Conservation (phyloP, 1,140 invertebrate species). For the Brachionus rotundiformis region DNA sequence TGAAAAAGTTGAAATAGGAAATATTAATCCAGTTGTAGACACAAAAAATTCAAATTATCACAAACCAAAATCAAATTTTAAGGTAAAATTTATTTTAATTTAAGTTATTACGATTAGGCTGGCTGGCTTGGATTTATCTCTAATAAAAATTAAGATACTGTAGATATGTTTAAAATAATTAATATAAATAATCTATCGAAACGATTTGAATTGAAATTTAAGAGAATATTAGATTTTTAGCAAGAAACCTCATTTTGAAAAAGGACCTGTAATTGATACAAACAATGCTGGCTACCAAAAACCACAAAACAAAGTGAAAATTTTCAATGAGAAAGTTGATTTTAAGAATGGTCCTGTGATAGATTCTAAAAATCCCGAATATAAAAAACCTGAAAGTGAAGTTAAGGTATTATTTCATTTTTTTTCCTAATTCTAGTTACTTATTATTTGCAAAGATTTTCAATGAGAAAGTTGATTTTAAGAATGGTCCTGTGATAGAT, state of each 20-base stretch:
- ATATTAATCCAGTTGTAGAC: constrained; percentile 12
- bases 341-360: background rate
- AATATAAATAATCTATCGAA: background rate
- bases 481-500: background rate
- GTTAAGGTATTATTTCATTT: background rate
- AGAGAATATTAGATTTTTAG: constrained; percentile 21
- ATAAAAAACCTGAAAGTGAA: background rate
- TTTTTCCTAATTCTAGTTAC: background rate
- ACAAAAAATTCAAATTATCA: constrained; percentile 23
- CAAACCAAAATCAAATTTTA: background rate
- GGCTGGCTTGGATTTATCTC: background rate
- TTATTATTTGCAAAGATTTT: background rate
- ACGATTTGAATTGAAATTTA: background rate
- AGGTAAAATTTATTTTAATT: background rate
- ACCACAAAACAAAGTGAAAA: background rate
- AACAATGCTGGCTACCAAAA: background rate
- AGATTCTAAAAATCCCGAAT: background rate
- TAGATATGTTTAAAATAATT: background rate
- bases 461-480: background rate
- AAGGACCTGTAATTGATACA: background rate
- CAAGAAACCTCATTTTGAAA: background rate
- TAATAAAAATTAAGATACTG: background rate
- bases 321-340: background rate
- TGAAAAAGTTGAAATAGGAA: constrained; percentile 28
- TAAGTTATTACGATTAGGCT: no score